Conservation (phyloP, 2,888 invertebrate species). For the Argynnis bischoffii region DNA sequence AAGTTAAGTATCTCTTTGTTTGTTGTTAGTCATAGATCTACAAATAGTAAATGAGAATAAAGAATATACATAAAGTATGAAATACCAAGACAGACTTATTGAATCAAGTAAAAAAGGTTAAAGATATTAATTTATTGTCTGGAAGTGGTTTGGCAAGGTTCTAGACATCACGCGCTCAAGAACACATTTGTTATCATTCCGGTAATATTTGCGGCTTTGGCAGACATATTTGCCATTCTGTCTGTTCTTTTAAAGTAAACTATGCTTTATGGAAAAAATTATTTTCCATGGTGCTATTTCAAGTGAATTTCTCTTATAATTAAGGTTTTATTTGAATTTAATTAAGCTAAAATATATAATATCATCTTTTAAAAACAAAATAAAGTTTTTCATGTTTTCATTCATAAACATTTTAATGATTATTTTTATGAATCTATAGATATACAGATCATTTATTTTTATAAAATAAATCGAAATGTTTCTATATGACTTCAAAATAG, state of each 20-base stretch:
- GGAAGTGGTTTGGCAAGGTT: constrained; percentile 61
- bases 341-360: too few species aligned
- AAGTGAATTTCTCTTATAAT: constrained; percentile 10
- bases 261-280: constrained; percentile 18
- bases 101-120: constrained; percentile 39
- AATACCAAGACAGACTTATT: constrained; percentile 22
- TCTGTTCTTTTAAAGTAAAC: constrained; percentile 28
- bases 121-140: constrained; percentile 50
- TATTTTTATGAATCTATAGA: too few species aligned
- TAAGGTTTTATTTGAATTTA: not conserved
- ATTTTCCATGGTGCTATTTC: constrained; percentile 5
- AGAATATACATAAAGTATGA: not conserved
- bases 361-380: too few species aligned
- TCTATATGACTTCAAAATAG: too few species aligned
- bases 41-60: not conserved
- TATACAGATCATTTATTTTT: too few species aligned
- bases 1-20: too few species aligned
- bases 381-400: too few species aligned
- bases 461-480: too few species aligned
- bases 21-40: too few species aligned
- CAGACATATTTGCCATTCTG: constrained; percentile 48
- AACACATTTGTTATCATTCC: constrained; percentile 52
- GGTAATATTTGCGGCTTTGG: constrained; percentile 66
- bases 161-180: constrained; percentile 59
- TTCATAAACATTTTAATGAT: too few species aligned